phyloP scores from a whole-genome alignment of 2,797 vertebrate species.

The Threskiornis aethiopicus region DNA sequence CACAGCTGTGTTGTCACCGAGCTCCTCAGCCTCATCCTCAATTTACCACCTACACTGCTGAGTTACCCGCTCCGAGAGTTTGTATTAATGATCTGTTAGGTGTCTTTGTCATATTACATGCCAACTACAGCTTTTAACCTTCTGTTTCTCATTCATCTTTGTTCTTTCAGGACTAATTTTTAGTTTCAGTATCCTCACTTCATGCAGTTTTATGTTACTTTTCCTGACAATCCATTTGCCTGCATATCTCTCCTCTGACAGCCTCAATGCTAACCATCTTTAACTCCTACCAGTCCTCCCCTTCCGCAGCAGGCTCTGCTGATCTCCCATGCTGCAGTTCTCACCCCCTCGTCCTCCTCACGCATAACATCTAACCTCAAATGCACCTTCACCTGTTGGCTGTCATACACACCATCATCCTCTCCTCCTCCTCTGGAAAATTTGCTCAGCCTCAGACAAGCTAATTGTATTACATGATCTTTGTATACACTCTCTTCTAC shows the following conservation, averaged over 20 bases:
- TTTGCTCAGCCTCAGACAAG: neutral
- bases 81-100: neutral
- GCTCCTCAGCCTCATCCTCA: neutral
- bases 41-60: neutral
- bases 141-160: neutral
- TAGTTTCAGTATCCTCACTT: neutral
- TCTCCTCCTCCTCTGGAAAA: neutral
- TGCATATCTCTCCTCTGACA: neutral
- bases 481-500: neutral
- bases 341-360: neutral
- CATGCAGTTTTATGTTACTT: neutral
- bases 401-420: neutral
- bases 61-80: neutral
- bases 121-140: neutral
- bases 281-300: neutral
- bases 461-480: neutral
- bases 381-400: neutral
- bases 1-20: neutral
- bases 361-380: neutral
- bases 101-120: neutral
- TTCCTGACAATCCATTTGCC: neutral
- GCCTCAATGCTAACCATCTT: neutral
- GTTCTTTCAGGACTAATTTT: neutral
- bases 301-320: neutral
- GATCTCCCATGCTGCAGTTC: neutral